A percentile compares a stretch with the other conserved stretches of the same genome.
Evolutionary conservation across 2,797 vertebrate species (phyloP).

Genomic region (Hylomyscus alleni): DNA sequence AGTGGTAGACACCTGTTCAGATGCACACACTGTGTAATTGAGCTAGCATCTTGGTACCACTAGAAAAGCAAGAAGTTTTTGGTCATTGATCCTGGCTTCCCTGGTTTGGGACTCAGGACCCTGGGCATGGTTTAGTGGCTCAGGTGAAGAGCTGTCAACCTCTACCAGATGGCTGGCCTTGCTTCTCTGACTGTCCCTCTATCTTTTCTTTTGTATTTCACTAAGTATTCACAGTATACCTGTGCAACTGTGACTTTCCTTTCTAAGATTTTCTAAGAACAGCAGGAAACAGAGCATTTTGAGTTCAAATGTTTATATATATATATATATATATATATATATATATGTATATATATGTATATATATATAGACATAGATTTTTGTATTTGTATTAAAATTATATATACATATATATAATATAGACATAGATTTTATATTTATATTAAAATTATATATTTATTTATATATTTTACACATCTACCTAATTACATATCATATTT

Average conservation of each 20-base stretch:
- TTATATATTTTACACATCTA: no score
- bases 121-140: fast-evolving
- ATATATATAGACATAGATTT: no score
- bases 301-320: conserved; percentile 1
- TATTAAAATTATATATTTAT: no score
- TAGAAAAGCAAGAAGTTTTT: no score
- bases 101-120: background rate
- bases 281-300: conserved; percentile 38
- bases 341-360: no score
- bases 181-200: background rate
- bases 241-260: conserved; percentile 18
- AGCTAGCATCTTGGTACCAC: background rate
- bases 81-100: background rate
- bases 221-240: conserved; percentile 1
- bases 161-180: background rate
- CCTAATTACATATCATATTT: background rate
- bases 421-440: no score
- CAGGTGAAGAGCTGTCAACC: background rate
- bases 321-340: no score
- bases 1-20: background rate
- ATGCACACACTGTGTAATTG: background rate
- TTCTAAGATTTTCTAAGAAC: conserved; percentile 59
- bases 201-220: conserved; percentile 33
- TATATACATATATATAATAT: no score
- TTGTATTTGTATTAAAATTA: no score